Conservation (phyloP, 2,888 invertebrate species). For the Cylloceria caligata region DNA sequence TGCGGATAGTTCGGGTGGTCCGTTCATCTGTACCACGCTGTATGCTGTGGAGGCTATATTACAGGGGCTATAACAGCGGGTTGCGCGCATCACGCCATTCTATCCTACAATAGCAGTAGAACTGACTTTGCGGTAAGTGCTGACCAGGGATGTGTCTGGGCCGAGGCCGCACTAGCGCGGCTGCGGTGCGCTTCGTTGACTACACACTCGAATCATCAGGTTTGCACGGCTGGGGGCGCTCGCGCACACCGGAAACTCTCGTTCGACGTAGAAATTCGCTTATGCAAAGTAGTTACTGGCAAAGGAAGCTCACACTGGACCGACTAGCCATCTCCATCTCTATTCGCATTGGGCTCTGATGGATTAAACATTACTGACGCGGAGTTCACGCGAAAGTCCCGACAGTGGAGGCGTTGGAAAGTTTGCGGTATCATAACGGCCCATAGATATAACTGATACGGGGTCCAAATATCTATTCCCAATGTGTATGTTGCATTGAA, state of each 20-base stretch:
- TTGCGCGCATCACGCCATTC: slow-evolving; percentile 48
- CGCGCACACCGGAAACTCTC: slow-evolving; percentile 35
- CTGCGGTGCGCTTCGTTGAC: slow-evolving; percentile 73
- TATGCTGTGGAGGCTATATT: slow-evolving; percentile 10
- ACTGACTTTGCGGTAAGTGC: slow-evolving; percentile 80
- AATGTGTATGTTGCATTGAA: background rate
- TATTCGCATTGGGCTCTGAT: slow-evolving; percentile 41
- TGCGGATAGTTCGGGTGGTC: slow-evolving; percentile 69
- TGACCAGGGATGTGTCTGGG: slow-evolving; percentile 73
- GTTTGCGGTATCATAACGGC: slow-evolving; percentile 23
- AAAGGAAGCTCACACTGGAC: slow-evolving; percentile 33
- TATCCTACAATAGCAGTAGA: slow-evolving; percentile 52
- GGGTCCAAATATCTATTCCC: background rate
- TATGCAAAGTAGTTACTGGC: slow-evolving; percentile 71
- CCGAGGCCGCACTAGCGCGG: slow-evolving; percentile 49
- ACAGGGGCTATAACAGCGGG: slow-evolving; percentile 21
- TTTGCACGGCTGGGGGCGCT: slow-evolving; percentile 67
- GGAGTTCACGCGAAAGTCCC: slow-evolving; percentile 40
- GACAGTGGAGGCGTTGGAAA: slow-evolving; percentile 25
- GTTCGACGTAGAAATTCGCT: slow-evolving; percentile 70
- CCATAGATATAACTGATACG: background rate
- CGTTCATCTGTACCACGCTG: slow-evolving; percentile 41
- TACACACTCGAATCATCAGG: slow-evolving; percentile 76
- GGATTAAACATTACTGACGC: slow-evolving; percentile 48
- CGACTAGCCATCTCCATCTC: slow-evolving; percentile 17